These are phyloP conservation scores for Thera britannica DNA, from an alignment of 2,888 invertebrate genomes.

Conservation along the genomic window DNA sequence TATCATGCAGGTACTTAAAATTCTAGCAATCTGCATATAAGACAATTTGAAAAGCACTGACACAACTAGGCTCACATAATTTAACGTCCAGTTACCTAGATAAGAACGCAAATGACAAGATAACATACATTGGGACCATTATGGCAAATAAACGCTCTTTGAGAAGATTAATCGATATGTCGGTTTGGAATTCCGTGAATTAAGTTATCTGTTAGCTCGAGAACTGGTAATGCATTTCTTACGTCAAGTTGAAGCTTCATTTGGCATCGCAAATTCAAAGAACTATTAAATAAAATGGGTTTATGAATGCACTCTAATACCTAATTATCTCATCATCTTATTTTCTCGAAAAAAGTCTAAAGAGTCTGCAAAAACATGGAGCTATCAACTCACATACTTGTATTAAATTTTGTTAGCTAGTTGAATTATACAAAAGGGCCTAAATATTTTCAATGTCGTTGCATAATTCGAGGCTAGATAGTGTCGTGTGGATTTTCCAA, in stretches of 20 bases:
- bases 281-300: neutral
- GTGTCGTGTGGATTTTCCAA: no score
- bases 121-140: conserved; percentile 43
- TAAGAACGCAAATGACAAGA: conserved; percentile 59
- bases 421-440: no score
- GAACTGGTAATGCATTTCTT: conserved; percentile 5
- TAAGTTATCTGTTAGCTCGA: conserved; percentile 22
- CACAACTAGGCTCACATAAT: conserved; percentile 44
- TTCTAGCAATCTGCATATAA: conserved; percentile 46
- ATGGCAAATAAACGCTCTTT: conserved; percentile 43
- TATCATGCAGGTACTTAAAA: conserved; percentile 31
- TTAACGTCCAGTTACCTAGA: conserved; percentile 50
- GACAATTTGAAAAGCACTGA: conserved; percentile 45
- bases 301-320: neutral
- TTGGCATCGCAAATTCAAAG: neutral
- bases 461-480: no score
- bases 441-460: no score
- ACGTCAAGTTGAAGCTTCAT: conserved; percentile 1
- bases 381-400: no score
- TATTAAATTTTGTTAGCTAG: no score
- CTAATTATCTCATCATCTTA: no score
- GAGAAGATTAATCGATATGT: conserved; percentile 33
- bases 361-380: no score
- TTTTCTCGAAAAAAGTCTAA: no score
- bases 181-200: conserved; percentile 34